phyloP scores from a whole-genome alignment of 2,888 invertebrate genomes.

The Clanis bilineata region DNA sequence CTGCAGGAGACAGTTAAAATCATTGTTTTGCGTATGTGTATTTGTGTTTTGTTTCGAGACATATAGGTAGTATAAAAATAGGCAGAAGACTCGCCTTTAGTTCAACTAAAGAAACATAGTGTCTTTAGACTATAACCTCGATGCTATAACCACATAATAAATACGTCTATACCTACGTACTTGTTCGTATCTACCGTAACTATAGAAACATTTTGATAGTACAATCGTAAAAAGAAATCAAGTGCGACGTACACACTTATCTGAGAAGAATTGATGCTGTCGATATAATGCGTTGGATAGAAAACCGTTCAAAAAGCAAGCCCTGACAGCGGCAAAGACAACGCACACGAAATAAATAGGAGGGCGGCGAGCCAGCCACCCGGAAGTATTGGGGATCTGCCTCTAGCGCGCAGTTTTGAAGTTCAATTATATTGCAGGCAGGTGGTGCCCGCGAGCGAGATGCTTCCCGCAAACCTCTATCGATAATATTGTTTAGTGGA shows the following conservation, averaged over 20 bases:
- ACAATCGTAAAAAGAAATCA: conserved; percentile 1
- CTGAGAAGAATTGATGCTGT: conserved; percentile 71
- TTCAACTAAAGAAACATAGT: too few species aligned
- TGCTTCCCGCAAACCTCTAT: conserved; percentile 20
- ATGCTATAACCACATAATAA: too few species aligned
- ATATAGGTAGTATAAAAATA: too few species aligned
- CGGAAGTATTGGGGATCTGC: conserved; percentile 81
- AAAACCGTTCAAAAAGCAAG: conserved; percentile 71
- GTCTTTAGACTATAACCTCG: too few species aligned
- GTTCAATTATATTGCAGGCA: conserved; percentile 80
- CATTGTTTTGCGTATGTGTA: too few species aligned
- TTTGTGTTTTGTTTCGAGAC: too few species aligned
- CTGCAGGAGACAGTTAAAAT: too few species aligned
- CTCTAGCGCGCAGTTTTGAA: conserved; percentile 76
- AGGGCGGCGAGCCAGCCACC: conserved; percentile 65
- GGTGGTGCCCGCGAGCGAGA: conserved; percentile 49
- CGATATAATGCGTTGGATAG: conserved; percentile 71
- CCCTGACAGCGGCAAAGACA: conserved; percentile 75
- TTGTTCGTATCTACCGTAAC: neutral
- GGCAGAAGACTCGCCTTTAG: too few species aligned
- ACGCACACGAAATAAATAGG: conserved; percentile 78
- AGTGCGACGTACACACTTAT: conserved; percentile 35
- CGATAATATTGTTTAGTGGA: neutral
- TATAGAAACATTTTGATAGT: neutral
- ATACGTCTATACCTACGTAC: too few species aligned